Evolutionary conservation across 1,140 invertebrate genomes (phyloP).

Genomic region (Araneus ventricosus): DNA sequence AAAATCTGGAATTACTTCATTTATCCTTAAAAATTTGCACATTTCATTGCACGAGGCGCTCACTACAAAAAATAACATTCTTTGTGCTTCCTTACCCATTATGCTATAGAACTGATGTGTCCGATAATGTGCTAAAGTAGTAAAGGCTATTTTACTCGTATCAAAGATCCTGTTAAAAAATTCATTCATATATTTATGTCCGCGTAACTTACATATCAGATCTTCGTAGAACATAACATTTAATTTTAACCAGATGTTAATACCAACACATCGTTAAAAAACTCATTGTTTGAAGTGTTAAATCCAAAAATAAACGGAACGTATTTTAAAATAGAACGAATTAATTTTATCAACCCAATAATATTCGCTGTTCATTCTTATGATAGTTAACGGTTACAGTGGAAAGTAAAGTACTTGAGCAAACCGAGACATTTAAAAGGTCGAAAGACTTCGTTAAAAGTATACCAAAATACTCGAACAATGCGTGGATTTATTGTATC

Average conservation of each 20-base stretch:
- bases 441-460: not conserved
- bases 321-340: not conserved
- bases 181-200: too few relatives aligned
- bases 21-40: too few relatives aligned
- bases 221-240: not conserved
- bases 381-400: not conserved
- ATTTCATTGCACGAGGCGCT: too few relatives aligned
- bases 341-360: not conserved
- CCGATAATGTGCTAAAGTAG: too few relatives aligned
- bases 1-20: too few relatives aligned
- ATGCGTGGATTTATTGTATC: not conserved
- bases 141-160: too few relatives aligned
- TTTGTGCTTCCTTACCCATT: too few relatives aligned
- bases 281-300: not conserved
- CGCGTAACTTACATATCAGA: not conserved
- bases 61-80: too few relatives aligned
- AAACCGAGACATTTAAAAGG: not conserved
- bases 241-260: not conserved
- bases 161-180: too few relatives aligned
- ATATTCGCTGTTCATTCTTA: not conserved
- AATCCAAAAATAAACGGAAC: not conserved
- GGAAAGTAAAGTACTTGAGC: not conserved
- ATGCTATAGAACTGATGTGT: too few relatives aligned
- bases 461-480: not conserved
- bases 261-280: not conserved